Evolutionary conservation across 2,113 vertebrate species (phyloP), one percentile per base, ranked within the genome.

Genomic region (Xiphophorus hellerii): DNA sequence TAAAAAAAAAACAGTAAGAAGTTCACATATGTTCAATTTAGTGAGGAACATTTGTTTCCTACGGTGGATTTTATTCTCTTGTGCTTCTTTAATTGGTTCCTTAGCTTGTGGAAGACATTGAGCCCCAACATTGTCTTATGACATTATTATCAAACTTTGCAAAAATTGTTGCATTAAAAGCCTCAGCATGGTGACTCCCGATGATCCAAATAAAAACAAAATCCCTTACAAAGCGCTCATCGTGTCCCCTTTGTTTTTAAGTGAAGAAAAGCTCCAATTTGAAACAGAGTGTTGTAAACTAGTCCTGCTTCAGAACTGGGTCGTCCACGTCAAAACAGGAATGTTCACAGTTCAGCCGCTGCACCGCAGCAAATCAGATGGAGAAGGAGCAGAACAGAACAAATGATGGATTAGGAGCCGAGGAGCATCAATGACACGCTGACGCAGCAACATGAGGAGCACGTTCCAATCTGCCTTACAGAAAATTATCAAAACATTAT

Each of bases 381-480:
- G 42, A 0, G 12, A 39, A 33, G 65, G 64, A 68, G 73, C 60
- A 44, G 77, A 80, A 20, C 14, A 12, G 20, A 74, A 35, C 68
- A 75, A 62, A 77, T 81, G 37, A 88, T 37, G 61, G 29, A 66
- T 74, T 74, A 39, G 62, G 65, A 79, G 1, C 2, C 6, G 12
- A 37, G 69, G 71, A 73, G 14, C 69, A 84, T 83, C 28, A 2
- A 87, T 87, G 78, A 86, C 70, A 84, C 1, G 74, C 76, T 73
- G 75, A 82, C 75, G 74, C 42, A 71, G 12, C 28, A 78, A 54
- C 86, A 82, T 89, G 89, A 83, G 75, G 66, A 76, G 33, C 79
- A 63, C 74, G 28, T 83, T 81, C 80, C 4, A 3, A n/a, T 11
- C 74, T 74, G 63, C 35, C 2, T 35, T 22, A 25, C 11, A 37